Evolutionary conservation across 2,888 invertebrate species (phyloP), one percentile per base, ranked within the genome.

Genomic region (Hydrotaea cyrtoneurina): DNA sequence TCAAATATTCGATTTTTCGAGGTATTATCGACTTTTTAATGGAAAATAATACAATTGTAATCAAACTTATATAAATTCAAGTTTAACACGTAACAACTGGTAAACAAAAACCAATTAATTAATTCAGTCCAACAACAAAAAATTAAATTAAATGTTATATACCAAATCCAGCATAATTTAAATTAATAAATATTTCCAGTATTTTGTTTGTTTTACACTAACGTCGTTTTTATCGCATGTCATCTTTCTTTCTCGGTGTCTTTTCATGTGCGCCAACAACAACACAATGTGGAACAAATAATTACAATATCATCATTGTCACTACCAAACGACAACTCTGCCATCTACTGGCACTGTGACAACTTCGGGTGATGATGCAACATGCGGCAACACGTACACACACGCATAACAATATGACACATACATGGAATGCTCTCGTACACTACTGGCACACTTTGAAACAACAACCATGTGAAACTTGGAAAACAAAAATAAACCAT

Each of bases 221-320:
- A 46, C 21, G 15, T 78, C 21, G 23, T 46, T 69, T 46, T 46
- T 21, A 23, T 69, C 46, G 19, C 39, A 10, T 43, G n/a, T n/a
- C n/a, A n/a, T n/a, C n/a, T n/a, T n/a, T n/a, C n/a, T n/a, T n/a
- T n/a, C 36, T 43, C 1, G 7, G 17, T 17, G 3, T 39, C 39
- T n/a, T 36, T 39, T 0, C 19, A 36, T 66, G 21, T 66, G 43
- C 17, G 19, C 13, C 43, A 23, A 21, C 13, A 13, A 39, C 39
- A 39, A 39, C 43, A 11, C 64, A 39, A 69, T 69, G 69, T 69
- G 36, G 17, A 50, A 74, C 19, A 64, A 57, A 80, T 66, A 84
- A 81, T 77, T 69, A 76, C 69, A 77, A 77, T 69, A 62, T 77
- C 53, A 82, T 82, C 62, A 76, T 57, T 43, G 11, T 50, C 69